Evolutionary conservation across 2,797 vertebrate species (phyloP), one percentile per base, ranked within the genome.

Genomic region (Labroides dimidiatus): DNA sequence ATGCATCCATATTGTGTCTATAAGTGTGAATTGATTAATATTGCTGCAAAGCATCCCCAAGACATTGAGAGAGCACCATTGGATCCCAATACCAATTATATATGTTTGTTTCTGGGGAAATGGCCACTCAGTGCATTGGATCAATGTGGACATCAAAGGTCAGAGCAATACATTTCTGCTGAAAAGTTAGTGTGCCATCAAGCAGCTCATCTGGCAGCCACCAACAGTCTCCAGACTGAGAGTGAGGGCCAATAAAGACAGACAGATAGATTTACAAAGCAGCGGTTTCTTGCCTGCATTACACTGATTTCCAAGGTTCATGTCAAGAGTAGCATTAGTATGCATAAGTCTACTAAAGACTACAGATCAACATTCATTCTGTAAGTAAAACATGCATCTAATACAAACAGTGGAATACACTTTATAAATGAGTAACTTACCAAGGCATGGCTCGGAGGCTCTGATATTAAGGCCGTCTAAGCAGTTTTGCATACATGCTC

Each of bases 11-110:
- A 94, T 93, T 90, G 93, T 94, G 93, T 92, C 93, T 94, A 93
- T 94, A 94, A 93, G 92, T 93, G 92, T 93, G 91, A 94, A 94
- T 92, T 94, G 93, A 95, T 95, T 93, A 93, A 94, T 94, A 94
- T 94, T 89, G 87, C 91, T 78, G 89, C 88, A 92, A 90, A 92
- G 88, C 86, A 90, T 94, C 88, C 85, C 86, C 71, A 79, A 87
- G 93, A 93, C 93, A 88, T 87, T 82, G 84, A 88, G 76, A 89
- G 87, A 92, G 86, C 86, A 90, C 88, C 87, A 93, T 89, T 89
- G 92, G 90, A 94, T 92, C 92, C 92, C 91, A 88, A 94, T 93
- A 92, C 90, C 93, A 93, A 94, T 93, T 93, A 93, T 91, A 92
- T 92, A 91, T 92, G 93, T 94, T 94, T 93, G 91, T 94, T 94